Base-by-base conservation (phyloP, 1,140 invertebrate species). In the Leptopilina boulardi region DNA sequence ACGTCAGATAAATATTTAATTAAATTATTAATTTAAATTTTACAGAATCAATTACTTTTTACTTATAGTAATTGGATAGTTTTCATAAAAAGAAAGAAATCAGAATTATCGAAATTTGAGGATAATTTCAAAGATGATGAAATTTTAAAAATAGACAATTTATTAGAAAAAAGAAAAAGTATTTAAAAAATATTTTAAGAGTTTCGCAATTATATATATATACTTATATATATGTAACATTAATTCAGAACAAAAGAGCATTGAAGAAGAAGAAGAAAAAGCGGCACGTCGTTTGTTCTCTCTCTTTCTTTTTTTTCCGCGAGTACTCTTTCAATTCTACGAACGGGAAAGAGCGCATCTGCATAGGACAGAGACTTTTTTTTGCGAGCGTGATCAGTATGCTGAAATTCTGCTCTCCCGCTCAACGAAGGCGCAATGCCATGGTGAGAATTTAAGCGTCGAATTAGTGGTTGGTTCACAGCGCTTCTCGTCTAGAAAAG, bases 361-460 rank as follows among this genome's bases (percentile, higher is more conserved):
- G 81, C 78, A 70, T 75, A 59, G 76, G 76, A 78, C 78, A 59
- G 70, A 23, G 70, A 30, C 23, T 73, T 75, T 78, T n/a, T 81
- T 81, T 38, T 78, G 56, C n/a, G 11, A 18, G 71, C 26, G 70
- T 78, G 74, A 83, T 81, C 83, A 82, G 87, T 80, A 94, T 94
- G 94, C 89, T 94, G 87, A 94, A 94, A 91, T 94, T 94, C 88
- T 94, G 94, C 88, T 93, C 93, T 79, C 93, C 93, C 76, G 92
- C 92, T 78, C 92, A 93, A 78, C 92, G 91, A 85, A 91, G 93
- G 76, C 92, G 92, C 79, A 91, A 91, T 87, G 91, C 89, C 82
- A 91, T 91, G 89, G 90, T 92, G 88, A 88, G 90, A 86, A 86
- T 83, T 87, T 83, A 82, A 86, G 66, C 77, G 78, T 82, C 77